Percentiles rank a stretch among this genome's conserved stretches.
Conservation (phyloP, 1,140 invertebrate species). For the Pseudobourletiella spinata region DNA sequence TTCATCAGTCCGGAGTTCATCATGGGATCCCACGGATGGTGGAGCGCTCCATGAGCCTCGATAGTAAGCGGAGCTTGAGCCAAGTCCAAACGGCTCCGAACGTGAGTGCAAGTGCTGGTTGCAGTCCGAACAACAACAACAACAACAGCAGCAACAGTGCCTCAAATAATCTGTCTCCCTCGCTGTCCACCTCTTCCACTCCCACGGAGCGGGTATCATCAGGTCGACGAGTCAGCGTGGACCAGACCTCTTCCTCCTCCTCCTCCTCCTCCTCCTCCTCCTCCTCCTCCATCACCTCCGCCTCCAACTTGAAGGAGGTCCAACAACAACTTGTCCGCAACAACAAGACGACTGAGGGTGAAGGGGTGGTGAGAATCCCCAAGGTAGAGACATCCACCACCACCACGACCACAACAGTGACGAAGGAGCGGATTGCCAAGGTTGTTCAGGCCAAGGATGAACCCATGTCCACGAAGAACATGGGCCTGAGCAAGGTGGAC, state of each 20-base stretch:
- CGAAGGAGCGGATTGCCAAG: not conserved
- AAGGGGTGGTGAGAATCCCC: not conserved
- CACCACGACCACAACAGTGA: not conserved
- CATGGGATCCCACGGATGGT: constrained; percentile 30
- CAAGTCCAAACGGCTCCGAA: not conserved
- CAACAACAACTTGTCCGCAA: not conserved
- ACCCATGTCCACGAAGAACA: not conserved
- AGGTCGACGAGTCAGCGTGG: constrained; percentile 16
- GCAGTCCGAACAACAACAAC: constrained; percentile 12
- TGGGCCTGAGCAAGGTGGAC: constrained; percentile 21
- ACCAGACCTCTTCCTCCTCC: constrained; percentile 5
- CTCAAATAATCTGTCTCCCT: constrained; percentile 9
- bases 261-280: not conserved
- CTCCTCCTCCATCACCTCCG: not conserved
- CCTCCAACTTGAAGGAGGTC: not conserved
- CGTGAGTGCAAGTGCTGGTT: constrained; percentile 12
- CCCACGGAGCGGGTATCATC: not conserved
- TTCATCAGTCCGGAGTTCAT: constrained; percentile 22
- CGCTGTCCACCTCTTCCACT: not conserved
- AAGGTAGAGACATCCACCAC: too few relatives aligned
- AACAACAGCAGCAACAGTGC: not conserved
- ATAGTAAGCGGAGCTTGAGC: constrained; percentile 9
- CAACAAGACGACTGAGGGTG: not conserved
- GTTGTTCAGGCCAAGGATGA: constrained; percentile 1
- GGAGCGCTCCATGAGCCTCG: constrained; percentile 32